These are phyloP conservation scores for Drosophila guanche DNA, from an alignment of 1,140 invertebrate species.

Conservation along the genomic window DNA sequence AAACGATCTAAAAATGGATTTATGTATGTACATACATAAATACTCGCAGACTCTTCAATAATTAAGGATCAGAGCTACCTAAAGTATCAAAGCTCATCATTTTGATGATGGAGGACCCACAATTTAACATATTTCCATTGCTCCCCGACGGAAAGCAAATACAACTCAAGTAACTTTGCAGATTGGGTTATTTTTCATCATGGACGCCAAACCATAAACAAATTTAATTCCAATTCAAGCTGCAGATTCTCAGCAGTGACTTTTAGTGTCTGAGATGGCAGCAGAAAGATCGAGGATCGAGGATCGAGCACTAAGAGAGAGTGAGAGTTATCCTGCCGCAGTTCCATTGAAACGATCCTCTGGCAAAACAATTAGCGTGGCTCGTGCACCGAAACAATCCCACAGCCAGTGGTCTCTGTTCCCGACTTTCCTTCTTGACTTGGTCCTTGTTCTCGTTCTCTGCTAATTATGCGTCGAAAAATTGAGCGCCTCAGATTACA, in stretches of 20 bases:
- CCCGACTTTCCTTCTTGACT: neutral
- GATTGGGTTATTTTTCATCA: no score
- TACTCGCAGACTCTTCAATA: no score
- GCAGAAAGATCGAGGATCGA: slow-evolving; percentile 16
- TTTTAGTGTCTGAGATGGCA: slow-evolving; percentile 26
- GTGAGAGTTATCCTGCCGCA: slow-evolving; percentile 13
- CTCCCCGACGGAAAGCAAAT: no score
- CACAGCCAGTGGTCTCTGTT: slow-evolving; percentile 60
- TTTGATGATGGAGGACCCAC: no score
- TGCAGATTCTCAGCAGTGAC: slow-evolving; percentile 4
- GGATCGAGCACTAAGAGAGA: neutral
- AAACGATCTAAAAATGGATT: no score
- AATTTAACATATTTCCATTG: no score
- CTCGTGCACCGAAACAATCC: slow-evolving; percentile 67
- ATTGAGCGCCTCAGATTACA: slow-evolving; percentile 68
- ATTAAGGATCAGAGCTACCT: no score
- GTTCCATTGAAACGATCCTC: slow-evolving; percentile 20
- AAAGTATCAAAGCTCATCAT: no score
- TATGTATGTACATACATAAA: no score
- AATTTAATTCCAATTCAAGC: no score
- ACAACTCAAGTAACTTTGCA: no score
- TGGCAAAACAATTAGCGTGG: slow-evolving; percentile 58
- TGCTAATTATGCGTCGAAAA: slow-evolving; percentile 67
- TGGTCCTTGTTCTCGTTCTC: slow-evolving; percentile 3
- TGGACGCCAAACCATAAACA: no score